Percentiles rank a stretch among this genome's conserved stretches.
These are phyloP conservation scores for Agrotis ipsilon DNA, from an alignment of 2,888 invertebrate genomes.

Conservation along the genomic window DNA sequence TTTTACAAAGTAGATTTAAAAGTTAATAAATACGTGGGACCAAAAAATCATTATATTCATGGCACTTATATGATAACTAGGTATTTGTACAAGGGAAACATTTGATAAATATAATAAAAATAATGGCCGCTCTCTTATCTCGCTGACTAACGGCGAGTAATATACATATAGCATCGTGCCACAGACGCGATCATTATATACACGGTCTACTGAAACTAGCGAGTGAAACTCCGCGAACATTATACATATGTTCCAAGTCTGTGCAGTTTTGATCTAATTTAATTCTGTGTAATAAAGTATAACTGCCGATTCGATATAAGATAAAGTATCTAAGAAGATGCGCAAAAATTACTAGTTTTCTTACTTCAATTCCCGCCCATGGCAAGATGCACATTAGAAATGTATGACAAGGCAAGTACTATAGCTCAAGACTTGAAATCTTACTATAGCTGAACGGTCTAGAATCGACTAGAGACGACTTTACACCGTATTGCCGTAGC, in stretches of 20 bases:
- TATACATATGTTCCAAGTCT: not conserved
- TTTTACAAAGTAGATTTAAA: slow-evolving; percentile 63
- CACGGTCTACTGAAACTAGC: slow-evolving; percentile 2
- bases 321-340: slow-evolving; percentile 9
- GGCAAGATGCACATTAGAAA: slow-evolving; percentile 59
- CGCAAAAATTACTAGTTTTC: slow-evolving; percentile 14
- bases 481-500: slow-evolving; percentile 42
- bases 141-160: slow-evolving; percentile 51
- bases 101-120: slow-evolving; percentile 62
- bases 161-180: slow-evolving; percentile 45
- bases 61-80: slow-evolving; percentile 70
- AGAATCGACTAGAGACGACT: slow-evolving; percentile 43
- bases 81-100: slow-evolving; percentile 59
- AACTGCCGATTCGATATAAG: slow-evolving; percentile 2
- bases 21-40: slow-evolving; percentile 67
- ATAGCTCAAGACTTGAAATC: slow-evolving; percentile 59
- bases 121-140: slow-evolving; percentile 58
- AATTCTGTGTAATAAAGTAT: slow-evolving; percentile 4
- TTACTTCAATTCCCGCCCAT: slow-evolving; percentile 28
- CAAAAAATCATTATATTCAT: slow-evolving; percentile 65
- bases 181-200: slow-evolving; percentile 21
- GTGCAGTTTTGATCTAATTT: not conserved
- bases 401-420: slow-evolving; percentile 68
- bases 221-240: not conserved
- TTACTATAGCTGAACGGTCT: slow-evolving; percentile 41